Conservation (phyloP, 1,140 invertebrate species). For the Zaprionus gabonicus region DNA sequence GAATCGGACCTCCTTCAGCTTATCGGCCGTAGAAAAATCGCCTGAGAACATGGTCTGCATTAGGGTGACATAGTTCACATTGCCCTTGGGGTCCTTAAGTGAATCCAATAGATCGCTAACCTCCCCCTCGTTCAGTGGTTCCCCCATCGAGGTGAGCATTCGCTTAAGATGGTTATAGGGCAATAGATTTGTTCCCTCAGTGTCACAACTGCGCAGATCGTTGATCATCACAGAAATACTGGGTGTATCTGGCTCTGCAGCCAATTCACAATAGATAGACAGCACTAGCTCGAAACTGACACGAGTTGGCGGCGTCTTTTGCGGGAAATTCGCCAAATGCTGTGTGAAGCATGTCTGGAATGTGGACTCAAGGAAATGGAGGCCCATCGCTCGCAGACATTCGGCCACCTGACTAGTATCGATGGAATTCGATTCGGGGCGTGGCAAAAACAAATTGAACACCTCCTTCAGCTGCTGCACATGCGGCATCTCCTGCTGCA, state of each 20-base stretch:
- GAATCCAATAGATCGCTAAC: slow-evolving; percentile 26
- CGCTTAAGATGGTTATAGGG: slow-evolving; percentile 95
- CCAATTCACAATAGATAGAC: slow-evolving; percentile 46
- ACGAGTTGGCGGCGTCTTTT: neutral
- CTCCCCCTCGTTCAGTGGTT: slow-evolving; percentile 95
- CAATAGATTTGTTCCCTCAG: slow-evolving; percentile 95
- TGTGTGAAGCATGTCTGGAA: slow-evolving; percentile 40
- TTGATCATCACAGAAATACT: slow-evolving; percentile 54
- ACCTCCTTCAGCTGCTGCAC: slow-evolving; percentile 31
- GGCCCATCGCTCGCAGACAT: slow-evolving; percentile 81
- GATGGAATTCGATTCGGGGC: slow-evolving; percentile 1
- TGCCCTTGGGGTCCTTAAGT: slow-evolving; percentile 19
- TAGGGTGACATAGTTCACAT: slow-evolving; percentile 44
- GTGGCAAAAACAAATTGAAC: slow-evolving; percentile 45
- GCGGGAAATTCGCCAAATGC: slow-evolving; percentile 9
- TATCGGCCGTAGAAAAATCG: slow-evolving; percentile 3
- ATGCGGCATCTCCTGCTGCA: slow-evolving; percentile 41
- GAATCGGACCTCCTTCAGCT: slow-evolving; percentile 21
- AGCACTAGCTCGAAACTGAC: slow-evolving; percentile 56
- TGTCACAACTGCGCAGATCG: slow-evolving; percentile 91
- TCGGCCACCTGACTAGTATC: slow-evolving; percentile 45
- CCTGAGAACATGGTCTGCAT: slow-evolving; percentile 26
- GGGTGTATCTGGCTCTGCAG: slow-evolving; percentile 11
- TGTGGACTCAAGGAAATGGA: slow-evolving; percentile 73
- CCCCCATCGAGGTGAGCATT: slow-evolving; percentile 97